A percentile compares a stretch with the other conserved stretches of the same genome.
These are phyloP conservation scores for Promerops cafer DNA, from an alignment of 2,113 vertebrate genomes.

Conservation along the genomic window DNA sequence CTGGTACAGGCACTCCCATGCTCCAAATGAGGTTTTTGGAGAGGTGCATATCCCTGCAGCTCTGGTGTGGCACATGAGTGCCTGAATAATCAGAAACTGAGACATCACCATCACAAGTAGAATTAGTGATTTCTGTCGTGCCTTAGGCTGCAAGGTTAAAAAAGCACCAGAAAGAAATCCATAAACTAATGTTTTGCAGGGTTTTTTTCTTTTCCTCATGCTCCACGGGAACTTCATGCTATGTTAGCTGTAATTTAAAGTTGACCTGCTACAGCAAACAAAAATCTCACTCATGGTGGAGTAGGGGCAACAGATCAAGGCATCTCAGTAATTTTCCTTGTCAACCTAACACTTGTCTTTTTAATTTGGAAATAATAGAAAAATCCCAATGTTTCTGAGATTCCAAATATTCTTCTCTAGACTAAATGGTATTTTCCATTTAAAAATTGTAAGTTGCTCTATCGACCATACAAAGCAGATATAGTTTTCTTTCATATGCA, in stretches of 20 bases:
- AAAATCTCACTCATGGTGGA: neutral
- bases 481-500: neutral
- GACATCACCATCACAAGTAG: neutral
- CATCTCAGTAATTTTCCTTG: neutral
- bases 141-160: neutral
- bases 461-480: neutral
- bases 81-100: neutral
- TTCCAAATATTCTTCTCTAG: neutral
- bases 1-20: neutral
- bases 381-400: neutral
- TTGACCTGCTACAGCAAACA: neutral
- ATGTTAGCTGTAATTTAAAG: constrained; percentile 5
- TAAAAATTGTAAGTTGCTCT: neutral
- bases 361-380: neutral
- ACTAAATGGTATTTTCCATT: neutral
- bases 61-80: neutral
- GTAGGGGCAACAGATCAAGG: neutral
- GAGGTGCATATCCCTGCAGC: neutral
- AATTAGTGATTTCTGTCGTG: neutral
- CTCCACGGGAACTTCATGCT: neutral
- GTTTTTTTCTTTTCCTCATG: neutral
- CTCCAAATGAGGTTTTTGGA: neutral
- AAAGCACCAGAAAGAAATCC: neutral
- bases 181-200: neutral
- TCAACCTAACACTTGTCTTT: neutral